Base-by-base conservation (phyloP, 2,888 invertebrate species). In the Diarsia rubi region DNA sequence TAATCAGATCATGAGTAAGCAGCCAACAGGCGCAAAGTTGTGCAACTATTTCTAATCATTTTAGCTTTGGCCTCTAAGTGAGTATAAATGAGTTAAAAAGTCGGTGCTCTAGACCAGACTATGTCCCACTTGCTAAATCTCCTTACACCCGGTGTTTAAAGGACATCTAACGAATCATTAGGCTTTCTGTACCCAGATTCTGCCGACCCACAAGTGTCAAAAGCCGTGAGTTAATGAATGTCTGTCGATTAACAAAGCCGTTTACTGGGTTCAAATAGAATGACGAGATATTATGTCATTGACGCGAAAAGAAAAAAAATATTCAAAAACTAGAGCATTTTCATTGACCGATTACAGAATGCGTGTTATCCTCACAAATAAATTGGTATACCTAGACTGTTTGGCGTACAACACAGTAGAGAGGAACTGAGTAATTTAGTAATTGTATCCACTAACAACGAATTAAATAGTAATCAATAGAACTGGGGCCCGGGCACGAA, bases 381-480 rank as follows among this genome's bases (percentile, higher is more conserved):
- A 81, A 88, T 88, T 88, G 88, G 88, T 87, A 85, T 87, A 87
- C 86, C 84, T 83, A 85, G 83, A 88, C 84, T 75, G 79, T 84
- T 87, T 84, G 82, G 83, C 86, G 86, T 83, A 84, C 67, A 73
- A 82, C 73, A 82, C 71, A 44, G 89, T 88, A 87, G 87, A 92
- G 93, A 95, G 95, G 95, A 95, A 95, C 94, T 91, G 88, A 92
- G 95, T 96, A 95, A 96, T 96, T 95, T 95, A 95, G 95, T 96
- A 95, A 96, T 96, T 95, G 96, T 96, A 94, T 95, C 94, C 92
- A 95, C 94, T 94, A 94, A 95, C 95, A 93, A 93, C 92, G 91
- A 95, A 95, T 96, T 95, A 95, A 96, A 96, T 94, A 95, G 95
- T 95, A 94, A 95, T 95, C 96, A 95, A 96, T 95, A 95, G 94